Conservation (phyloP, 2,888 invertebrate genomes). For the Muscina levida region DNA sequence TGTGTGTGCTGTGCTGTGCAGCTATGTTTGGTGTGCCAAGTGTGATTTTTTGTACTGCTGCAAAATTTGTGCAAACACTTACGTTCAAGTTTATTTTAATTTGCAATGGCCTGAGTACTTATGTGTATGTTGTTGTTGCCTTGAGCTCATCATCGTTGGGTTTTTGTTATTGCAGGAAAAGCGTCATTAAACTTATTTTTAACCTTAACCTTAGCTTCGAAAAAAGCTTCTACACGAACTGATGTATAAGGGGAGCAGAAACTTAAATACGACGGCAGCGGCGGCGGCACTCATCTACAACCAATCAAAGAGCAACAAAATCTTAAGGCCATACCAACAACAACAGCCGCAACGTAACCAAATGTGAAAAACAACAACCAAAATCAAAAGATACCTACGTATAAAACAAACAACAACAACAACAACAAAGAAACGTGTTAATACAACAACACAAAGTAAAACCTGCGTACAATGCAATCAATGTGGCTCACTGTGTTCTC, state of each 20-base stretch:
- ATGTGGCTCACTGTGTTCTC: not conserved
- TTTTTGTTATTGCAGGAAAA: no score
- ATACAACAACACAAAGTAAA: slow-evolving; percentile 35
- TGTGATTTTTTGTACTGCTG: slow-evolving; percentile 6
- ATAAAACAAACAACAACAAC: no score
- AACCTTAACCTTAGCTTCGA: slow-evolving; percentile 79
- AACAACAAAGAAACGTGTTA: slow-evolving; percentile 32
- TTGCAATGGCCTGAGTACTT: no score
- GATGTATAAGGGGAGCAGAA: slow-evolving; percentile 76
- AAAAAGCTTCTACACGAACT: slow-evolving; percentile 79
- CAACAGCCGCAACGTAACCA: slow-evolving; percentile 61
- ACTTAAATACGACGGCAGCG: slow-evolving; percentile 53
- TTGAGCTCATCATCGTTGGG: not conserved
- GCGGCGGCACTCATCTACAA: not conserved
- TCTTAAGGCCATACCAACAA: slow-evolving; percentile 22
- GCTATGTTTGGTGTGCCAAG: not conserved
- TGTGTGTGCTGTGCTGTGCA: not conserved
- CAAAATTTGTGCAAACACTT: slow-evolving; percentile 22
- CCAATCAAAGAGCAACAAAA: no score
- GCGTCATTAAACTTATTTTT: slow-evolving; percentile 62
- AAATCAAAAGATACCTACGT: slow-evolving; percentile 19
- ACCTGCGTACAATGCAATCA: slow-evolving; percentile 46
- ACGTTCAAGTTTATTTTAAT: not conserved
- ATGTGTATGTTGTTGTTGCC: no score
- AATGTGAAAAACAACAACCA: slow-evolving; percentile 62